Percentiles rank a stretch among this genome's conserved stretches.
phyloP scores from a whole-genome alignment of 2,888 invertebrate genomes.

The Julus scanicus region DNA sequence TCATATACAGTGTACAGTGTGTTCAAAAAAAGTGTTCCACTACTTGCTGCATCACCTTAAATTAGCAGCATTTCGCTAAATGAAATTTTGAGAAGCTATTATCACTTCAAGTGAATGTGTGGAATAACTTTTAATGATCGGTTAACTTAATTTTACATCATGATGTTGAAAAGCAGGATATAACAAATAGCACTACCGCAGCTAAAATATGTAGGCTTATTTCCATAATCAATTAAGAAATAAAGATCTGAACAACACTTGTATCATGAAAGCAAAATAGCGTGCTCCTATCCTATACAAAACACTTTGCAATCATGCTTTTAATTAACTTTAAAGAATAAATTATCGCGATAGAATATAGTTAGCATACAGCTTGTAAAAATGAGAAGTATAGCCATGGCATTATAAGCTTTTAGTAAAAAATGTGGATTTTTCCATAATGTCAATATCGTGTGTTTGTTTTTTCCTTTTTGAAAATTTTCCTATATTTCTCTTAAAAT shows the following conservation, averaged over 20 bases:
- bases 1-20: neutral
- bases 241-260: neutral
- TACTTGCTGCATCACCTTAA: neutral
- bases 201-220: conserved; percentile 12
- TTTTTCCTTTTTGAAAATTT: neutral
- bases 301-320: conserved; percentile 13
- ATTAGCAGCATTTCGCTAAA: neutral
- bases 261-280: neutral
- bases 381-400: conserved; percentile 9
- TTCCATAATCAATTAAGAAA: neutral
- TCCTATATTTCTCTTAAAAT: neutral
- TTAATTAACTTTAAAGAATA: neutral
- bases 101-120: neutral
- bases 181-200: neutral
- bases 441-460: neutral
- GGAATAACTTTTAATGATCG: neutral
- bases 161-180: neutral
- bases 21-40: neutral
- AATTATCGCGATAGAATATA: neutral
- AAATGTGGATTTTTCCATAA: neutral
- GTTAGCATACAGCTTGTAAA: conserved; percentile 30
- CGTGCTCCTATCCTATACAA: conserved; percentile 19
- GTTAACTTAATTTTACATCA: neutral
- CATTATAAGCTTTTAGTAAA: neutral
- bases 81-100: neutral